Evolutionary conservation across 2,113 vertebrate species (phyloP).

Genomic region (Eulemur macaco): DNA sequence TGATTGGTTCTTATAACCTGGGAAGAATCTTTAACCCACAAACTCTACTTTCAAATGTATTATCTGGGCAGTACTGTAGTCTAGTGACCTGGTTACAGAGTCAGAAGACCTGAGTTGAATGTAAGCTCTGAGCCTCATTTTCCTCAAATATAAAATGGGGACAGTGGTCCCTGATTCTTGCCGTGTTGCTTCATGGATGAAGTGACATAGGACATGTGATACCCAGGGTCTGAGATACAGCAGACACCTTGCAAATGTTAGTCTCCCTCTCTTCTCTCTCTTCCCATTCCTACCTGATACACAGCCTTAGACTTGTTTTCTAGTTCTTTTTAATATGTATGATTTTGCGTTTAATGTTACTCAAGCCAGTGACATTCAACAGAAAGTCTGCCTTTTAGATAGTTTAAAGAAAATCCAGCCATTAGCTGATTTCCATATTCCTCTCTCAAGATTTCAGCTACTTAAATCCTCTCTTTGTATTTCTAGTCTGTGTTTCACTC

Average conservation of each 20-base stretch:
- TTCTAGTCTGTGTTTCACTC: not conserved
- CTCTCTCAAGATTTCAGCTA: not conserved
- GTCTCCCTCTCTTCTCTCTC: not conserved
- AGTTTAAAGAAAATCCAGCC: not conserved
- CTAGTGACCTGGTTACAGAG: not conserved
- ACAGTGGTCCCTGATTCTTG: not conserved
- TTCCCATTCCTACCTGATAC: not conserved
- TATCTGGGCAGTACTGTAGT: not conserved
- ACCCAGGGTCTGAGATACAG: accelerated
- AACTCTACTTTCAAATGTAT: not conserved
- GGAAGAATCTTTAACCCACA: not conserved
- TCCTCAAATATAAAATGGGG: not conserved
- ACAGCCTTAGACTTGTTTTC: not conserved
- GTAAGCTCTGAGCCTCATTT: not conserved
- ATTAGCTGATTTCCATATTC: not conserved
- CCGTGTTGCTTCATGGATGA: not conserved
- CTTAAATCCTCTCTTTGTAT: not conserved
- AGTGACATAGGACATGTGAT: not conserved
- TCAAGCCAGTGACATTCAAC: not conserved
- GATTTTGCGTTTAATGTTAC: not conserved
- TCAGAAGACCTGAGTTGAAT: not conserved
- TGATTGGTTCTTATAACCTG: not conserved
- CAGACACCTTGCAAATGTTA: not conserved
- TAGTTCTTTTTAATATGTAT: not conserved
- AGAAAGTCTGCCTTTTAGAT: not conserved